Conservation (phyloP, 2,888 invertebrate genomes). For the Stenolophus ochropezus region DNA sequence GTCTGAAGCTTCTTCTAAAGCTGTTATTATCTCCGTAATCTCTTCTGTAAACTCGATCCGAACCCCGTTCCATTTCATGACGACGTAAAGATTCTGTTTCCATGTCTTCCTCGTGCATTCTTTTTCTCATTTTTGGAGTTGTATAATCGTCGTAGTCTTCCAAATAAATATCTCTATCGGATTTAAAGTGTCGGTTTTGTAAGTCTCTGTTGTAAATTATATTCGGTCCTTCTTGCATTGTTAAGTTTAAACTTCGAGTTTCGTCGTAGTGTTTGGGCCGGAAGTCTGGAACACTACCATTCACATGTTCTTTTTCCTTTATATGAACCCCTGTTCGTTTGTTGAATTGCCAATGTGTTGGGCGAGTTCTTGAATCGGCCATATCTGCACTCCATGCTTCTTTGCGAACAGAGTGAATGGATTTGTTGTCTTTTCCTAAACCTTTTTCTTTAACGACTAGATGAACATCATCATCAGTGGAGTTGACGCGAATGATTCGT, state of each 20-base stretch:
- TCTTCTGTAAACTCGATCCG: slow-evolving; percentile 76
- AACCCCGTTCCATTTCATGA: slow-evolving; percentile 86
- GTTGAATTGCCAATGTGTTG: slow-evolving; percentile 85
- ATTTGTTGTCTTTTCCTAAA: slow-evolving; percentile 83
- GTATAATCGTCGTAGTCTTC: slow-evolving; percentile 78
- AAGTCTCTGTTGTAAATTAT: slow-evolving; percentile 77
- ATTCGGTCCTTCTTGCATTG: slow-evolving; percentile 75
- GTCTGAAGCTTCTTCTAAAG: slow-evolving; percentile 65
- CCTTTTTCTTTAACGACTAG: slow-evolving; percentile 84
- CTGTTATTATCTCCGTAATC: slow-evolving; percentile 65
- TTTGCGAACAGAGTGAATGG: slow-evolving; percentile 83
- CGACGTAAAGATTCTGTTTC: slow-evolving; percentile 84
- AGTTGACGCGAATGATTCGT: slow-evolving; percentile 84
- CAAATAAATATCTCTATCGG: slow-evolving; percentile 72
- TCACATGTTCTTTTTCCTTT: slow-evolving; percentile 71
- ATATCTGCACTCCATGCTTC: slow-evolving; percentile 93
- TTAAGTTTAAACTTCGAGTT: slow-evolving; percentile 50
- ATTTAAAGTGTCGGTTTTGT: slow-evolving; percentile 68
- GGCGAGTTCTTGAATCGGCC: slow-evolving; percentile 79
- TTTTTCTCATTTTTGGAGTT: slow-evolving; percentile 74
- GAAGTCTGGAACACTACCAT: slow-evolving; percentile 37
- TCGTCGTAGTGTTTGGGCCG: slow-evolving; percentile 48
- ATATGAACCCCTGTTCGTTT: slow-evolving; percentile 76
- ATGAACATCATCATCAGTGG: slow-evolving; percentile 84
- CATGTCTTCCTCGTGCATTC: slow-evolving; percentile 73